Percentiles rank a stretch among this genome's conserved stretches.
Conservation (phyloP, 2,113 vertebrate genomes). For the Hyla sarda region DNA sequence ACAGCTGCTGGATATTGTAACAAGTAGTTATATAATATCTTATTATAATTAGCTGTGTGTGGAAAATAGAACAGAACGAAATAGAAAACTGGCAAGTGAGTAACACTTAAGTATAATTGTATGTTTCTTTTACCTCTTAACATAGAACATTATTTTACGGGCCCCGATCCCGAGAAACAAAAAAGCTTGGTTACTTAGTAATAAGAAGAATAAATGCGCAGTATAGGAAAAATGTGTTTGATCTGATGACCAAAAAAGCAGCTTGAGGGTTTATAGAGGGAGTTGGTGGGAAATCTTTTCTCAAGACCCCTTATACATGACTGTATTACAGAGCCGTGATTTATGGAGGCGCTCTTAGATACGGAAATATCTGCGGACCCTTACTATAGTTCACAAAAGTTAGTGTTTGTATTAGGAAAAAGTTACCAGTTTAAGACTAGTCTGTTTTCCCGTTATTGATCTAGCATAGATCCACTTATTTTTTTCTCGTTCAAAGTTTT, state of each 20-base stretch:
- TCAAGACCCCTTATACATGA: not conserved
- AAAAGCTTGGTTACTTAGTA: not conserved
- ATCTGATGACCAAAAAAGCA: not conserved
- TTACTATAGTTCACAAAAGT: no score
- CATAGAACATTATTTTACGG: not conserved
- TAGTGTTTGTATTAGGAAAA: no score
- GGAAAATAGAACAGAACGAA: conserved; percentile 45
- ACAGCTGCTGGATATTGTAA: conserved; percentile 59
- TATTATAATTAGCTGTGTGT: conserved; percentile 46
- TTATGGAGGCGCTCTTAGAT: no score
- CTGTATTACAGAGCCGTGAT: not conserved
- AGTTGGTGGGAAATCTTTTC: not conserved
- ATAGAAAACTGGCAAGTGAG: conserved; percentile 29
- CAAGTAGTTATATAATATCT: conserved; percentile 61
- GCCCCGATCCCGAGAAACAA: not conserved
- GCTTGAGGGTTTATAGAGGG: not conserved
- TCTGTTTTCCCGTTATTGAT: no score
- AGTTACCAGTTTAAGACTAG: no score
- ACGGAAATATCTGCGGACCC: no score
- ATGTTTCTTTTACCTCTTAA: conserved; percentile 32
- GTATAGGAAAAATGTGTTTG: not conserved
- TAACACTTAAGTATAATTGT: conserved; percentile 35
- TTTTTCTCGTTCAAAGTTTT: no score
- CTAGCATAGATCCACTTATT: no score
- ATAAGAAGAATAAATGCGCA: not conserved